phyloP scores from a whole-genome alignment of 2,888 invertebrate genomes.

The Catocala fraxini region DNA sequence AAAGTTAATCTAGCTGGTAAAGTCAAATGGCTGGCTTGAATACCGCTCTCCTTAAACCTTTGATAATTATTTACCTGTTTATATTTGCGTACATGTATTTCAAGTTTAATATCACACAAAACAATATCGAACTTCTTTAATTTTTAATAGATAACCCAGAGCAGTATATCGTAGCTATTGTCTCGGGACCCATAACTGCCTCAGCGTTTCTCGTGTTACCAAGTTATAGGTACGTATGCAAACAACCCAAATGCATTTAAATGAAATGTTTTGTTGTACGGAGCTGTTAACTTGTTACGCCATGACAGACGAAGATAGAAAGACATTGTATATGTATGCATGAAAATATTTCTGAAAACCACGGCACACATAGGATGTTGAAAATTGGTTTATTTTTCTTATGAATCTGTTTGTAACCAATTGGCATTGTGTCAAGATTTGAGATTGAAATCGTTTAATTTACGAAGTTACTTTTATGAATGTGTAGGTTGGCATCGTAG shows the following conservation, averaged over 20 bases:
- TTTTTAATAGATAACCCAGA: conserved; percentile 1
- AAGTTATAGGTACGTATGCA: conserved; percentile 9
- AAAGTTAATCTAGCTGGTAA: too few relatives aligned
- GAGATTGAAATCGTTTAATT: too few relatives aligned
- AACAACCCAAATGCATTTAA: conserved; percentile 33
- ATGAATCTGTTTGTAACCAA: background rate
- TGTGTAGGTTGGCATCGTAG: too few relatives aligned
- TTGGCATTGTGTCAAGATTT: too few relatives aligned
- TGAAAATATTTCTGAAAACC: background rate
- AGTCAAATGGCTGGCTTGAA: too few relatives aligned
- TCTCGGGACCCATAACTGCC: conserved; percentile 8
- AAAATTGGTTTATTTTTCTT: background rate
- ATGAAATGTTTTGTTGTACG: conserved; percentile 23
- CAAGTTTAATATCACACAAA: too few relatives aligned
- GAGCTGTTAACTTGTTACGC: conserved; percentile 12
- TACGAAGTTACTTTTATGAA: too few relatives aligned
- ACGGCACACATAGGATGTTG: background rate
- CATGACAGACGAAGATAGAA: background rate
- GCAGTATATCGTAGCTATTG: background rate
- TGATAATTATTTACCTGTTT: too few relatives aligned
- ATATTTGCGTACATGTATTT: too few relatives aligned
- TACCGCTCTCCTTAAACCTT: too few relatives aligned
- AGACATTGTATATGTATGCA: conserved; percentile 1
- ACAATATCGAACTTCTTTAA: background rate
- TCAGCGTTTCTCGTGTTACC: background rate